Base-by-base conservation (phyloP, 2,888 invertebrate species). In the Tenthredo amoena region DNA sequence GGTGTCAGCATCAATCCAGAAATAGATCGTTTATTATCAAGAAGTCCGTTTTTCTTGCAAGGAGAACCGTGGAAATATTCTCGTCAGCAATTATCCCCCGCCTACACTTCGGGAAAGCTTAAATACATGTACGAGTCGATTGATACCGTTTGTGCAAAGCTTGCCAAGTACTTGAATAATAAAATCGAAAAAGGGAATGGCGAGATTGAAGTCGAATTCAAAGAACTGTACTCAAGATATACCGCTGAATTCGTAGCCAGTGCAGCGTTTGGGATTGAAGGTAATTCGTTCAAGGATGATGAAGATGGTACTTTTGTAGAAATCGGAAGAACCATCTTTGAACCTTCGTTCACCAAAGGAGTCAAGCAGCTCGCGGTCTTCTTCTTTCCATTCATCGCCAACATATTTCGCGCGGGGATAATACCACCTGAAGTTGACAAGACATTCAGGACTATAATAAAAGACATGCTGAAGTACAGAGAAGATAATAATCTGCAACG, bases 1-100 rank as follows among this genome's bases (percentile, higher is more conserved):
- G 81, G 43, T 0, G 0, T 87, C 0, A 2, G 31, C 0, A 0
- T 91, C 0, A 81, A 88, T 26, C 72, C 87, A 1, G 31, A 88
- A 0, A 0, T 86, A 0, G 92, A 93, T 82, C 90, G 90, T 0
- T 68, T 92, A 3, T 0, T 90, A 0, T 40, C 87, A 0, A 85
- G 87, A 10, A 91, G 92, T 89, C 92, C 93, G 0, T 92, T 92
- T 31, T 89, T 91, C 84, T 79, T 34, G 2, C 10, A 21, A 0
- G 92, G 91, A 1, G 88, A 90, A 0, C n/a, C 10, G 0, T 93
- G 93, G 92, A 47, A 77, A 76, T 84, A 7, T 85, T 90, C 50
- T 77, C 82, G 47, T 87, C 85, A 55, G 31, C 85, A 65, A 86
- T 9, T 88, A 10, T 86, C 85, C 0, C 85, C 85, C 6, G 89